These are phyloP conservation scores for Amia ocellicauda DNA, from an alignment of 2,113 vertebrate species.

Conservation along the genomic window DNA sequence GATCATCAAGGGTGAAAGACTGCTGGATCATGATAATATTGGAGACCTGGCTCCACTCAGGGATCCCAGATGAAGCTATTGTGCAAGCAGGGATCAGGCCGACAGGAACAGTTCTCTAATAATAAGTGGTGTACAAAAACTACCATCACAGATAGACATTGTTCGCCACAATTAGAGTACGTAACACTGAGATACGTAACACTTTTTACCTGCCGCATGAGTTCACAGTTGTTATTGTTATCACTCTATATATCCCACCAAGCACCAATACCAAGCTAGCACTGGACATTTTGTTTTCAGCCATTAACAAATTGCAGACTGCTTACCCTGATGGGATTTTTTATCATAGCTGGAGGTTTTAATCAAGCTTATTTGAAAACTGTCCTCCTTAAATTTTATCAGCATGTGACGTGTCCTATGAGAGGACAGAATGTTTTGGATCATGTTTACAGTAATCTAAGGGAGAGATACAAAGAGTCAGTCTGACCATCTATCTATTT, in stretches of 20 bases:
- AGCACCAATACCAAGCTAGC: neutral
- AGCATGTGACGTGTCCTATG: neutral
- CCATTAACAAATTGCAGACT: neutral
- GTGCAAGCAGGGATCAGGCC: neutral
- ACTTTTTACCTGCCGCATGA: neutral
- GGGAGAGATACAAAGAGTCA: neutral
- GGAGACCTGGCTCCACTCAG: neutral
- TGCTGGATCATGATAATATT: neutral
- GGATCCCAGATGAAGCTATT: neutral
- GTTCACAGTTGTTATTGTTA: neutral
- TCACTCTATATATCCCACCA: too few species aligned
- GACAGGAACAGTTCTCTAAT: neutral
- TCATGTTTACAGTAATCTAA: neutral
- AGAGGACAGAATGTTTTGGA: neutral
- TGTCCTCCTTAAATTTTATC: too few species aligned
- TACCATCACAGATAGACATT: neutral
- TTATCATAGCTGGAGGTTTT: neutral
- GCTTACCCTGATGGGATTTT: neutral
- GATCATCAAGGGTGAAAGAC: neutral
- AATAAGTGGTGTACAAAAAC: slow-evolving; percentile 5
- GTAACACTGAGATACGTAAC: neutral
- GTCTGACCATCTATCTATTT: slow-evolving; percentile 1
- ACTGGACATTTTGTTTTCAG: neutral
- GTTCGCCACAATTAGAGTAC: neutral
- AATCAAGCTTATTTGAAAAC: too few species aligned